Evolutionary conservation across 2,113 vertebrate genomes (phyloP).

Genomic region (Brachyistius frenatus): DNA sequence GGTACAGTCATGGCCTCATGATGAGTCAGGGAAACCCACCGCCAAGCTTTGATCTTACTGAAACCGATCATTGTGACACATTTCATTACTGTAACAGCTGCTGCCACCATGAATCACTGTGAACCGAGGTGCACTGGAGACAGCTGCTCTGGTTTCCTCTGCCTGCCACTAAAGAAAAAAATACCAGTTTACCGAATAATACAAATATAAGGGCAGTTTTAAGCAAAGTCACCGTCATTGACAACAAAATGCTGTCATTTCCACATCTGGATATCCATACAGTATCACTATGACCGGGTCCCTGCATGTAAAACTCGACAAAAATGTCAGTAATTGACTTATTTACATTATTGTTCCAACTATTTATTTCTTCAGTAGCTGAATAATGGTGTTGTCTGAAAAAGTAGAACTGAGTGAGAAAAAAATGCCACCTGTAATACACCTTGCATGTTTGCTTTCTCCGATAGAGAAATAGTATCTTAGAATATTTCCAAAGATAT

Average conservation of each 20-base stretch:
- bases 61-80: conserved; percentile 9
- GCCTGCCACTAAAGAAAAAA: neutral
- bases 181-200: neutral
- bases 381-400: too few relatives aligned
- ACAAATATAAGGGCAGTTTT: neutral
- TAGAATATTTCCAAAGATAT: neutral
- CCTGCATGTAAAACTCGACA: too few relatives aligned
- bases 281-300: too few relatives aligned
- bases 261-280: neutral
- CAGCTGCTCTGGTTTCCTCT: conserved; percentile 2
- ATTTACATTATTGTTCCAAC: too few relatives aligned
- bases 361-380: too few relatives aligned
- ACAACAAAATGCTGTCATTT: neutral
- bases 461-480: too few relatives aligned
- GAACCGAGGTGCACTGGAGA: neutral
- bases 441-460: too few relatives aligned
- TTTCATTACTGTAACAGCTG: conserved; percentile 4
- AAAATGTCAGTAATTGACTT: too few relatives aligned
- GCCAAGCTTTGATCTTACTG: neutral
- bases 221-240: neutral
- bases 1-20: neutral
- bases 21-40: conserved; percentile 1
- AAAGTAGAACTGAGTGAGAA: too few relatives aligned
- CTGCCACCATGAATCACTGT: neutral
- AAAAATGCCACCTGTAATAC: too few relatives aligned